Conservation (phyloP, 2,888 invertebrate genomes). For the Barypeithes pellucidus region DNA sequence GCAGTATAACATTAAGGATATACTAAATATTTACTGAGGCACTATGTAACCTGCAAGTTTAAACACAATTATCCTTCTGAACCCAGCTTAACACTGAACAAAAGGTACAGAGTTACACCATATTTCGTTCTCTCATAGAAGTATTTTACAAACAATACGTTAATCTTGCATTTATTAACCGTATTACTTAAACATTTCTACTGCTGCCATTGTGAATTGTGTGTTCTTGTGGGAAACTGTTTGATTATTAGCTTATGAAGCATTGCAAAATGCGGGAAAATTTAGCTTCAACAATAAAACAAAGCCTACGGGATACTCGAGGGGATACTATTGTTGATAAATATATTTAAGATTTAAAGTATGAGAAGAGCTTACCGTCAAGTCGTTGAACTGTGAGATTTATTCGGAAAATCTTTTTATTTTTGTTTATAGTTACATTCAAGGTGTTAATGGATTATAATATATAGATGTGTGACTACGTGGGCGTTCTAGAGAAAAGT, state of each 20-base stretch:
- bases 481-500: too few relatives aligned
- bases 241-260: conserved; percentile 21
- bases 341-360: too few relatives aligned
- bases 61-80: conserved; percentile 12
- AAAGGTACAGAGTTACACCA: conserved; percentile 16
- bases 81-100: conserved; percentile 15
- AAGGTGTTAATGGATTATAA: too few relatives aligned
- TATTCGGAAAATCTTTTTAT: too few relatives aligned
- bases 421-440: too few relatives aligned
- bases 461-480: too few relatives aligned
- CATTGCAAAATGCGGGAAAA: conserved; percentile 13
- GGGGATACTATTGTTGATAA: neutral
- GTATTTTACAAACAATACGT: conserved; percentile 16
- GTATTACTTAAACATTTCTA: conserved; percentile 20
- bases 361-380: too few relatives aligned
- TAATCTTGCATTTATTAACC: conserved; percentile 23
- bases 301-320: neutral
- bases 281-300: neutral
- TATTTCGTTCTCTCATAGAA: conserved; percentile 24
- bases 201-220: conserved; percentile 3
- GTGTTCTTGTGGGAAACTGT: conserved; percentile 27
- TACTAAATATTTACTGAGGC: conserved; percentile 12
- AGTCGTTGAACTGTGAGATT: too few relatives aligned
- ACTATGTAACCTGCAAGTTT: conserved; percentile 9
- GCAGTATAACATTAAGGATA: conserved; percentile 1